Base-by-base conservation (phyloP, 1,140 invertebrate genomes). In the Phthorimaea operculella region DNA sequence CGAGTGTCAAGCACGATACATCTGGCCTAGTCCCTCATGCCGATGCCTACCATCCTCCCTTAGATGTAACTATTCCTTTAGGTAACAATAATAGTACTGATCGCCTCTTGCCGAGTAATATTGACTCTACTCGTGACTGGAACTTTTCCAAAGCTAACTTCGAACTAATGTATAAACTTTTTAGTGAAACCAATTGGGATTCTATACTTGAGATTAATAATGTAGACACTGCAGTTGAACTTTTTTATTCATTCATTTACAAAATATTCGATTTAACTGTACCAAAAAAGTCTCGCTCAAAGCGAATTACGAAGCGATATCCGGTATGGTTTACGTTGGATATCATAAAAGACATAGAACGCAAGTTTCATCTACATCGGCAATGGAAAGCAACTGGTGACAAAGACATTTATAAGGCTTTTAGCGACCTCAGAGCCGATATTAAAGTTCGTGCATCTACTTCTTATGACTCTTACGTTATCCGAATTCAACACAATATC, bases 261-360 rank as follows among this genome's bases (percentile, higher is more conserved):
- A 45, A 14, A 17, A 53, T 44, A 12, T 53, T 53, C 42, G 52
- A 53, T n/a, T 9, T 15, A 21, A 28, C 18, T 33, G 17, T 50
- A 6, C 48, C 48, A 11, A 50, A 33, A 50, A 50, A 50, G 17
- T 6, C 5, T 1, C 10, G 51, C 12, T 18, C 17, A 9, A n/a
- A 18, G 5, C 10, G 42, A 21, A 6, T 9, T 16, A 12, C n/a
- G 17, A 39, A 36, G 16, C 36, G 34, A 9, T 53, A 53, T 42
- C 51, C 51, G 5, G 17, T 44, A 3, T 53, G 51, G 51, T 53
- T 53, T 14, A 12, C 51, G n/a, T 7, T 36, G 4, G 34, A 53
- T 17, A 17, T 53, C 10, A 53, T 53, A 10, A 10, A 12, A 7
- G 51, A 53, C 17, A 6, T 53, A 4, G 28, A 17, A 12, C n/a